phyloP scores from a whole-genome alignment of 2,797 vertebrate species.

The Betta splendens region DNA sequence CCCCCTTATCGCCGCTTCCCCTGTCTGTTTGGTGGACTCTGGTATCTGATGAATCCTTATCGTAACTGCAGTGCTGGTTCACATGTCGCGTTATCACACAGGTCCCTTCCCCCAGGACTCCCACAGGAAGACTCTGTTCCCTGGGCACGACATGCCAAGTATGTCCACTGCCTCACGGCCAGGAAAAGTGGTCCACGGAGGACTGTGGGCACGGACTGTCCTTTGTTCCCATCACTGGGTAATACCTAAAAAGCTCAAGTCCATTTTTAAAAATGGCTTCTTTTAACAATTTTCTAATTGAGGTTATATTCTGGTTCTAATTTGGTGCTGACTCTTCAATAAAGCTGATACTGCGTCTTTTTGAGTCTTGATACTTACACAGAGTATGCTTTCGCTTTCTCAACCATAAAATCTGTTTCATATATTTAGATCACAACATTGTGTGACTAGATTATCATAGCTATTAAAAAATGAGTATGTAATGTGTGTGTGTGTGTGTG shows the following conservation, averaged over 20 bases:
- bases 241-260: not conserved
- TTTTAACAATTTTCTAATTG: too few relatives aligned
- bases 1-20: constrained; percentile 76
- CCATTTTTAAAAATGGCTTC: not conserved
- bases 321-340: too few relatives aligned
- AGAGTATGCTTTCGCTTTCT: too few relatives aligned
- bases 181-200: constrained; percentile 31
- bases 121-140: constrained; percentile 76
- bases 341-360: too few relatives aligned
- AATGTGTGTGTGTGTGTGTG: too few relatives aligned
- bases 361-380: too few relatives aligned
- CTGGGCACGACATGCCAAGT: constrained; percentile 67
- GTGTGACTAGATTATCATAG: too few relatives aligned
- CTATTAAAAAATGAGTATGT: too few relatives aligned
- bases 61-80: constrained; percentile 75
- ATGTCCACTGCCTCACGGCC: constrained; percentile 45
- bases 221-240: constrained; percentile 11
- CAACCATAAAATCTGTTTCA: too few relatives aligned
- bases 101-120: constrained; percentile 75
- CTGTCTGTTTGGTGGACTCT: constrained; percentile 75
- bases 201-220: constrained; percentile 4
- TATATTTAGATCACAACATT: too few relatives aligned
- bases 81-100: constrained; percentile 75
- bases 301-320: too few relatives aligned
- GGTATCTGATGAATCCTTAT: constrained; percentile 79